phyloP scores from a whole-genome alignment of 2,888 invertebrate species.

The Oxyteleia sp. region DNA sequence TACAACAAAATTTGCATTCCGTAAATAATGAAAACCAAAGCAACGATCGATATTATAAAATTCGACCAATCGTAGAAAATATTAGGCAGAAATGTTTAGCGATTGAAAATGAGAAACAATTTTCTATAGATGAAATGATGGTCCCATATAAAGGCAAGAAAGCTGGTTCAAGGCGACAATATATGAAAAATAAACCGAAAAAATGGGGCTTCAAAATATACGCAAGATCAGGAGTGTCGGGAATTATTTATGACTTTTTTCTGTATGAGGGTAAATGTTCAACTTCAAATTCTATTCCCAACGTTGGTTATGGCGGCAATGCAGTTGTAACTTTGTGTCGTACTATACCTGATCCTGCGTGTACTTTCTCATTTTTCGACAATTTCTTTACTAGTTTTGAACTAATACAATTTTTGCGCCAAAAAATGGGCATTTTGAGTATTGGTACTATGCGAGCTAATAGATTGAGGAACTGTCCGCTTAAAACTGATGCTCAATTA shows the following conservation, averaged over 20 bases:
- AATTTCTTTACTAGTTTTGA: constrained; percentile 13
- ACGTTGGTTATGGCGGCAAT: background rate
- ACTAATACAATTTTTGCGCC: constrained; percentile 3
- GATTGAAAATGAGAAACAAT: background rate
- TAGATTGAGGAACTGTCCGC: background rate
- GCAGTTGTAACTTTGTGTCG: constrained; percentile 21
- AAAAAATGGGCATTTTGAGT: constrained; percentile 5
- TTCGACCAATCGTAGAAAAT: constrained; percentile 20
- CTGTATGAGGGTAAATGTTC: constrained; percentile 17
- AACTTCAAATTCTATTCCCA: background rate
- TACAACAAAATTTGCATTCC: constrained; percentile 2
- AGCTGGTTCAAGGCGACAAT: constrained; percentile 14
- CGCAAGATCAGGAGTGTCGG: constrained; percentile 18
- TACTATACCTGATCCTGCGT: too few species aligned
- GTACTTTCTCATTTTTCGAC: too few species aligned
- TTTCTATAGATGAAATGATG: constrained; percentile 28
- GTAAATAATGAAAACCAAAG: background rate
- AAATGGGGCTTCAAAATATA: constrained; percentile 31
- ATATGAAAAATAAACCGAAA: constrained; percentile 13
- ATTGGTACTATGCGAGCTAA: constrained; percentile 4
- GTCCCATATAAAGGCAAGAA: constrained; percentile 27
- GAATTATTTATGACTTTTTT: constrained; percentile 28
- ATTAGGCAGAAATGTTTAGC: constrained; percentile 9
- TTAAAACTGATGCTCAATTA: background rate
- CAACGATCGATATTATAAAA: constrained; percentile 11